Evolutionary conservation across 2,797 vertebrate species (phyloP).

Genomic region (Heterohyrax brucei): DNA sequence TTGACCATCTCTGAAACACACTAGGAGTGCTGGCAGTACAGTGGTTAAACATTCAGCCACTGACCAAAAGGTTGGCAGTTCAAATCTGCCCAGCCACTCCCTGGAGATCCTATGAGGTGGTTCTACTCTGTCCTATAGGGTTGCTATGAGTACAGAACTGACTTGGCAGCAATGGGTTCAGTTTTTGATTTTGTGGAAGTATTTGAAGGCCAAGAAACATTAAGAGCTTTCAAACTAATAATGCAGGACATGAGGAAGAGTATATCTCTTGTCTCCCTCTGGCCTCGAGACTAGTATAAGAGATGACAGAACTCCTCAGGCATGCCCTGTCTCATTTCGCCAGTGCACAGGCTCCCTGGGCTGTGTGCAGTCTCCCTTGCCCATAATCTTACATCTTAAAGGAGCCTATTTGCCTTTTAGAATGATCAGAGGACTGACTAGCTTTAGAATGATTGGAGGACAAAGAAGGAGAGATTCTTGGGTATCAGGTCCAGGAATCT

Average conservation of each 20-base stretch:
- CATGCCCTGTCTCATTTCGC: not conserved
- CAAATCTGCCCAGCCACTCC: no score
- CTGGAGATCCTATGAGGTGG: no score
- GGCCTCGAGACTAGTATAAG: not conserved
- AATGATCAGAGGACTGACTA: not conserved
- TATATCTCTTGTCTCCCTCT: not conserved
- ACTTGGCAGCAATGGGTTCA: no score
- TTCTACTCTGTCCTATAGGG: no score
- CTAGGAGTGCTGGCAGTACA: not conserved
- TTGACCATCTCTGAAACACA: not conserved
- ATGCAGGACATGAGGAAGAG: not conserved
- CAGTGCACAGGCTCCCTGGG: not conserved
- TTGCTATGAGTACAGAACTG: no score
- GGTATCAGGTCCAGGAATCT: not conserved
- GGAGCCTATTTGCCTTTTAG: no score
- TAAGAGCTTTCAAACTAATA: not conserved
- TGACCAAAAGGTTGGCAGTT: no score
- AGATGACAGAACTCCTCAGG: not conserved
- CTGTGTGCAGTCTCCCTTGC: not conserved
- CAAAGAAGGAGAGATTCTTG: not conserved
- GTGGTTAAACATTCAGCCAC: no score
- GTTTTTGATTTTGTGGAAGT: no score
- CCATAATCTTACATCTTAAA: no score
- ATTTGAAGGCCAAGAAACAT: not conserved
- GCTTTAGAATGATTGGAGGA: not conserved